Percentiles rank a stretch among this genome's conserved stretches.
phyloP scores from a whole-genome alignment of 2,797 vertebrate species.

The Pseudochirops corinnae region DNA sequence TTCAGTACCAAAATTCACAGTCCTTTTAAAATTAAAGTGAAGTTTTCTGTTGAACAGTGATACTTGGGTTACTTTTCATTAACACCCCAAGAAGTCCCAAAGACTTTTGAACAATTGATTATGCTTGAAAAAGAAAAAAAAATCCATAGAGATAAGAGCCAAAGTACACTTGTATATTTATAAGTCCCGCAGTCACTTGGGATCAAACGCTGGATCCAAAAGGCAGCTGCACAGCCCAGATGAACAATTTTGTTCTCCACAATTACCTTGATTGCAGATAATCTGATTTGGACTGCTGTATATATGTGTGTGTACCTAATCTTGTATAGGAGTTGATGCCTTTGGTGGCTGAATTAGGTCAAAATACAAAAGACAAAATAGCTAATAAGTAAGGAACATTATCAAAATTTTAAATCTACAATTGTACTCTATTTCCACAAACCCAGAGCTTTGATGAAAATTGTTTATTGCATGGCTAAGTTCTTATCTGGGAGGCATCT shows the following conservation, averaged over 20 bases:
- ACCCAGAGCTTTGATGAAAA: conserved; percentile 89
- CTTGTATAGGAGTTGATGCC: conserved; percentile 81
- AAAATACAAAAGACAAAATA: conserved; percentile 89
- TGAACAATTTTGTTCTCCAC: conserved; percentile 85
- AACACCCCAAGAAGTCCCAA: conserved; percentile 34
- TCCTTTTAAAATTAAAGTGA: neutral
- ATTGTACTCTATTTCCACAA: conserved; percentile 86
- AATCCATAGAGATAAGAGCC: conserved; percentile 44
- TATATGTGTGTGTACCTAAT: conserved; percentile 82
- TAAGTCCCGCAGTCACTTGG: conserved; percentile 80
- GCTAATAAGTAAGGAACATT: conserved; percentile 87
- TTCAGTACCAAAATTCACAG: neutral
- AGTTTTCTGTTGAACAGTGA: neutral
- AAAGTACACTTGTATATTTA: conserved; percentile 60
- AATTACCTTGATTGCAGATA: conserved; percentile 89
- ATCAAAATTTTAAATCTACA: conserved; percentile 86
- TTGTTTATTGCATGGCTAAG: conserved; percentile 89
- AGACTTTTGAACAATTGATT: conserved; percentile 53
- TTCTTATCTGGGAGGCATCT: conserved; percentile 90
- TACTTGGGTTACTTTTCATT: neutral
- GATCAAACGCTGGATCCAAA: conserved; percentile 88
- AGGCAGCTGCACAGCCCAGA: conserved; percentile 83
- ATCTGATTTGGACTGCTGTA: conserved; percentile 86
- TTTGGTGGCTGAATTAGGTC: conserved; percentile 87
- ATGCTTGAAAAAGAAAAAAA: conserved; percentile 67